Base-by-base conservation (phyloP, 2,797 vertebrate genomes). In the Rhabdomys pumilio region DNA sequence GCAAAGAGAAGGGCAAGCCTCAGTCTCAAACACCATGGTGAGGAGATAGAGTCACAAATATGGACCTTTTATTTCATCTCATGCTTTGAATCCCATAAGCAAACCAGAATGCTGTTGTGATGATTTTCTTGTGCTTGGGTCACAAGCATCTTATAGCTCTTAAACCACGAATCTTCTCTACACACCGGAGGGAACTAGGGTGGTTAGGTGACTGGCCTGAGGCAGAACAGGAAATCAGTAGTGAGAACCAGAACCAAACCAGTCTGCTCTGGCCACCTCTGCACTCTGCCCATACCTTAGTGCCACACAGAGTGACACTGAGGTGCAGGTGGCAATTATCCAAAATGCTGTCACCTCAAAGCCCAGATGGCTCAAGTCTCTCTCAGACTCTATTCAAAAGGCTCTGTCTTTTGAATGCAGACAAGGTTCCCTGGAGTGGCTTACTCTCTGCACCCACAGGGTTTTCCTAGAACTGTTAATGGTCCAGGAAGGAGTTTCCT, bases 101-200 rank as follows among this genome's bases (percentile, higher is more conserved):
- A 96, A 93, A 88, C 50, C 53, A 97, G 61, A 65, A 94, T 65
- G 86, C 81, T 89, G 41, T 38, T 65, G 38, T 89, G 50, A 50
- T 59, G 61, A 76, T 73, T 87, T 84, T 91, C 79, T 19, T 59
- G 50, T 53, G 22, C 8, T 5, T 19, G 63, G 76, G 79, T 90
- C 85, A 90, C 69, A 69, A 73, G 94, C 47, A 89, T 93, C 95
- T 96, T 82, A 15, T 93, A 96, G 94, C 94, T 76, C 6, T 44
- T 44, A 44, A 4, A 44, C 44, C 44, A 44, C 44, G 6, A 44
- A 44, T 44, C 44, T 6, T 44, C 44, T 44, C 69, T 93, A 87
- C n/a, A 93, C 26, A 7, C 69, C 67, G 31, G 57, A 65, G 65
- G 57, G 77, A 91, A 22, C 19, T 69, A 88, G 20, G 73, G 76